Base-by-base conservation (phyloP, 2,888 invertebrate species). In the Drosophila nr. fundita region DNA sequence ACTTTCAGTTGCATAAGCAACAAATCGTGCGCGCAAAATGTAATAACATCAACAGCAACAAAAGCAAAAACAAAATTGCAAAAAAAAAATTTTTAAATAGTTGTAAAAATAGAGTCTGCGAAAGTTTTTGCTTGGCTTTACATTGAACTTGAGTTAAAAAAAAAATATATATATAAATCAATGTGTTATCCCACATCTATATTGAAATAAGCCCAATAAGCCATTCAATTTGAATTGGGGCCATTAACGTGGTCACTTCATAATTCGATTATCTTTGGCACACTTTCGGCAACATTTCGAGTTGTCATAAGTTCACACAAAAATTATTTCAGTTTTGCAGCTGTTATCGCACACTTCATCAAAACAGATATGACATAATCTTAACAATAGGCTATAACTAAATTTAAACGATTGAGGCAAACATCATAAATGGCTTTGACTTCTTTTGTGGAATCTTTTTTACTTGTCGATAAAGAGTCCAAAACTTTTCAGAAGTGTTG, bases 281-380 rank as follows among this genome's bases (percentile, higher is more conserved):
- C 64, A 68, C 32, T 77, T 77, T 73, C 38, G 48, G 11, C 53
- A 27, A 40, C 21, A 64, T 57, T 62, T 52, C 38, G 36, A 68
- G 54, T 54, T 64, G 62, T 59, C 77, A 68, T 27, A 58, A 61
- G 24, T 62, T 73, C 45, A 73, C 70, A 13, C 45, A 53, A 21
- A 69, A 68, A 64, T 69, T 69, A 85, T 70, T 80, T 63, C 61
- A 68, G 57, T 38, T 53, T 53, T 42, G 27, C 53, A 32, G 36
- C 45, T 50, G 1, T 50, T 69, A 55, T 36, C 55, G 30, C 61
- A 61, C 38, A 65, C 30, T 71, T 73, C 64, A 64, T 81, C 74
- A 70, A 73, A 72, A 58, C 62, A 54, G 67, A 52, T 62, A 66
- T 89, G 82, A 84, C 74, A 89, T 84, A 85, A 89, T 73, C 59